phyloP scores from a whole-genome alignment of 2,113 vertebrate genomes.

The Nerophis ophidion region DNA sequence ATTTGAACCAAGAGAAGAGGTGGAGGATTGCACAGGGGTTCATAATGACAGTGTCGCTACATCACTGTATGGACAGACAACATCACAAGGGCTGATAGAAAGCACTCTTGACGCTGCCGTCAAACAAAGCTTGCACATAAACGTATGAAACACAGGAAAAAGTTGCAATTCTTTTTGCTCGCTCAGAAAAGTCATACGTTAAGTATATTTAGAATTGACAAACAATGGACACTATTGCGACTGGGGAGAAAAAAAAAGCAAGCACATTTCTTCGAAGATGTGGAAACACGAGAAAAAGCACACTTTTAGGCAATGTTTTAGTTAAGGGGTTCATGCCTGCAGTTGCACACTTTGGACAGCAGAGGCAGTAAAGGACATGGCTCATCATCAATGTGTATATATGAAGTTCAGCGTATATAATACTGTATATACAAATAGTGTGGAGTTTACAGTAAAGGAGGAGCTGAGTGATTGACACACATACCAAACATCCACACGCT shows the following conservation, averaged over 20 bases:
- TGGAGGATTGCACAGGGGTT: slow-evolving; percentile 62
- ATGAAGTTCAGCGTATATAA: neutral
- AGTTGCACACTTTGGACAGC: slow-evolving; percentile 4
- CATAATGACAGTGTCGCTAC: slow-evolving; percentile 64
- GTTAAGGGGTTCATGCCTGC: slow-evolving; percentile 4
- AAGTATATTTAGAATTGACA: slow-evolving; percentile 10
- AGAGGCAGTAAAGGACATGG: slow-evolving; percentile 4
- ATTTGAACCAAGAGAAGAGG: slow-evolving; percentile 55
- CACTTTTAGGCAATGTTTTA: neutral
- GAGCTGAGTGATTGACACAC: slow-evolving; percentile 48
- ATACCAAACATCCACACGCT: slow-evolving; percentile 83
- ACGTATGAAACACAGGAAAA: slow-evolving; percentile 30
- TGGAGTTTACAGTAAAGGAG: neutral
- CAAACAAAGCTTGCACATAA: slow-evolving; percentile 29
- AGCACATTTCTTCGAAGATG: slow-evolving; percentile 32
- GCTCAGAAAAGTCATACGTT: slow-evolving; percentile 1
- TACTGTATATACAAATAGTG: neutral
- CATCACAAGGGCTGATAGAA: slow-evolving; percentile 62
- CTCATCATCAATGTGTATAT: slow-evolving; percentile 6
- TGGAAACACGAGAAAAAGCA: neutral
- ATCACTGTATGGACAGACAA: slow-evolving; percentile 59
- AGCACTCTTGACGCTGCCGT: slow-evolving; percentile 40
- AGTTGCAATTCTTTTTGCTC: too few species aligned
- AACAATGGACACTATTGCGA: slow-evolving; percentile 15
- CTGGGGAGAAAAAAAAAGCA: slow-evolving; percentile 34